Percentiles rank a stretch among this genome's conserved stretches.
Conservation (phyloP, 2,888 invertebrate genomes). For the Drosophila villosipedis region DNA sequence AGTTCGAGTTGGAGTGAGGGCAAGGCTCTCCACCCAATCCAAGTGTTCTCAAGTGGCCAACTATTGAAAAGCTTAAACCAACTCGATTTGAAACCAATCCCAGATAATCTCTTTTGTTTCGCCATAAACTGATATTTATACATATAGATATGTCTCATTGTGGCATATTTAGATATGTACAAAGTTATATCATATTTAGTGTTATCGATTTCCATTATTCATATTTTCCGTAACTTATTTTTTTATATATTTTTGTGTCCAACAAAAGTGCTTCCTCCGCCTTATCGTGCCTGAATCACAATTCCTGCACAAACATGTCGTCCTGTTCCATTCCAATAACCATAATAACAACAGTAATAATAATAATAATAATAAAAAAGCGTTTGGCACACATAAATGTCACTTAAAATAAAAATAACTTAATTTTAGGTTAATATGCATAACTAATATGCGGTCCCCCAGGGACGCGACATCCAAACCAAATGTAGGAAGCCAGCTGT, state of each 20-base stretch:
- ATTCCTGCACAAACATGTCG: constrained; percentile 19
- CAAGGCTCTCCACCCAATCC: neutral
- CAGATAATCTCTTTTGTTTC: neutral
- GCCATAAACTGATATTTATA: neutral
- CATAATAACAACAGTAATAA: constrained; percentile 36
- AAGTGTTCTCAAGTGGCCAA: constrained; percentile 25
- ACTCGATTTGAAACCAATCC: neutral
- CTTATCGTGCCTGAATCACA: neutral
- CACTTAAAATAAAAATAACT: constrained; percentile 79
- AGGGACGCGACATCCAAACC: neutral
- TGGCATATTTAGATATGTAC: neutral
- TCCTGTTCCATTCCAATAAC: constrained; percentile 8
- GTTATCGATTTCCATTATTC: neutral
- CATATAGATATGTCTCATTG: neutral
- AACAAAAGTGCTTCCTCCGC: neutral
- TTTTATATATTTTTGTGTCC: neutral
- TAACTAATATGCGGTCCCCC: constrained; percentile 29
- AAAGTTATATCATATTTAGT: neutral
- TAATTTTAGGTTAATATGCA: constrained; percentile 68
- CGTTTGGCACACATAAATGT: constrained; percentile 71
- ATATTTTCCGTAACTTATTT: neutral
- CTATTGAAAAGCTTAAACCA: neutral
- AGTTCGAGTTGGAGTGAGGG: constrained; percentile 11
- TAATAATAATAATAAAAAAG: constrained; percentile 44
- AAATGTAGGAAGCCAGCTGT: constrained; percentile 4